A percentile compares a stretch with the other conserved stretches of the same genome.
These are phyloP conservation scores for Channa argus DNA, from an alignment of 2,113 vertebrate genomes.

Conservation along the genomic window DNA sequence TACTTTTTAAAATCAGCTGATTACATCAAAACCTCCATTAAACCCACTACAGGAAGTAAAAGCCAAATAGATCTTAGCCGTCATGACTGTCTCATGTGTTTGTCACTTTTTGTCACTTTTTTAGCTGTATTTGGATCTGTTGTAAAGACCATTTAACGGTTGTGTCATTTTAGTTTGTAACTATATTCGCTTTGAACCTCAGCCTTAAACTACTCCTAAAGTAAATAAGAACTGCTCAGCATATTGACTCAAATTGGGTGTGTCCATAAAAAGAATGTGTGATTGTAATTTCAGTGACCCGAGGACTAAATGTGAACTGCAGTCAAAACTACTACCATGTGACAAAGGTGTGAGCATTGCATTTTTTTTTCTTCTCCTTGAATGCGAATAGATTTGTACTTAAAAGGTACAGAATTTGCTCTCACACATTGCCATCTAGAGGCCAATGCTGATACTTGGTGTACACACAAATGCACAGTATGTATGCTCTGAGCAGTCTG, in stretches of 20 bases:
- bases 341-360: too few relatives aligned
- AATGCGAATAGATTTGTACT: neutral
- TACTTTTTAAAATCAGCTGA: conserved; percentile 25
- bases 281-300: neutral
- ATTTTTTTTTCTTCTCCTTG: conserved; percentile 1
- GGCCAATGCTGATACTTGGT: conserved; percentile 3
- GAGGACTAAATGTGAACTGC: conserved; percentile 10
- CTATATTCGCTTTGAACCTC: conserved; percentile 27
- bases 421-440: conserved; percentile 75
- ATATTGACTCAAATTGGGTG: conserved; percentile 28
- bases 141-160: neutral
- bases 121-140: neutral
- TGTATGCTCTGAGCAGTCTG: neutral
- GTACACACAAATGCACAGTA: neutral
- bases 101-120: too few relatives aligned
- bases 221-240: conserved; percentile 1
- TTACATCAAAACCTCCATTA: conserved; percentile 15
- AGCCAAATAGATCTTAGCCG: too few relatives aligned
- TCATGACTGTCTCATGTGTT: neutral
- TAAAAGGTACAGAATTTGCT: conserved; percentile 26
- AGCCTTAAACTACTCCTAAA: neutral
- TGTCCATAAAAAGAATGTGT: neutral
- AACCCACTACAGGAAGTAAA: neutral
- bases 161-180: neutral
- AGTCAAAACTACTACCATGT: too few relatives aligned